Percentiles rank a stretch among this genome's conserved stretches.
Conservation (phyloP, 2,113 vertebrate genomes). For the Notarius lentiginosus region DNA sequence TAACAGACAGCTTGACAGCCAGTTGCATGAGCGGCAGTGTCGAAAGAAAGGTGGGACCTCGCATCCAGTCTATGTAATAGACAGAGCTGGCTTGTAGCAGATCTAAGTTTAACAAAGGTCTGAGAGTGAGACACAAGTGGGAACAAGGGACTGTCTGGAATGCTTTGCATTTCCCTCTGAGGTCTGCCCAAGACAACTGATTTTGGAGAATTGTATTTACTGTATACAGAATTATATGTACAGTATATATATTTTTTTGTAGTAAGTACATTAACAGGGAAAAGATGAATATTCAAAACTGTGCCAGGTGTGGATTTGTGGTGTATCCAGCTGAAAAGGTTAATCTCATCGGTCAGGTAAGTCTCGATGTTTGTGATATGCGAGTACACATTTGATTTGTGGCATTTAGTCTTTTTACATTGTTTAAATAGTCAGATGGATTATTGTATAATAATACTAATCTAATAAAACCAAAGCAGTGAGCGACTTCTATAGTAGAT, state of each 20-base stretch:
- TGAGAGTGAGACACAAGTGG: constrained; percentile 52
- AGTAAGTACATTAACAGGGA: constrained; percentile 44
- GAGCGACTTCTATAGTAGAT: neutral
- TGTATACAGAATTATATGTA: neutral
- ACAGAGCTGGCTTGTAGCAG: constrained; percentile 57
- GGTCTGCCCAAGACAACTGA: constrained; percentile 1
- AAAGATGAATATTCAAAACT: constrained; percentile 73
- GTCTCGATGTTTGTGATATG: neutral
- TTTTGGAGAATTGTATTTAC: neutral
- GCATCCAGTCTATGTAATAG: constrained; percentile 67
- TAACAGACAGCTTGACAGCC: constrained; percentile 67
- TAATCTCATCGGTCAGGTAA: constrained; percentile 95
- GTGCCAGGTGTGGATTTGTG: constrained; percentile 91
- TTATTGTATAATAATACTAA: neutral
- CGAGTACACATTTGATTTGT: neutral
- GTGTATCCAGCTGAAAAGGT: constrained; percentile 98
- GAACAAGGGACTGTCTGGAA: constrained; percentile 50
- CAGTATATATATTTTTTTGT: constrained; percentile 16
- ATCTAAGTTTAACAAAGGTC: constrained; percentile 69
- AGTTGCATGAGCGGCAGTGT: constrained; percentile 52
- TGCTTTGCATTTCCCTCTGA: constrained; percentile 33
- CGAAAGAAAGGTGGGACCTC: constrained; percentile 52
- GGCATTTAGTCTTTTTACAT: neutral
- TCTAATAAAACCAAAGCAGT: neutral
- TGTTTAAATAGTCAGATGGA: neutral